Conservation (phyloP, 2,113 vertebrate genomes). For the Gadus macrocephalus region DNA sequence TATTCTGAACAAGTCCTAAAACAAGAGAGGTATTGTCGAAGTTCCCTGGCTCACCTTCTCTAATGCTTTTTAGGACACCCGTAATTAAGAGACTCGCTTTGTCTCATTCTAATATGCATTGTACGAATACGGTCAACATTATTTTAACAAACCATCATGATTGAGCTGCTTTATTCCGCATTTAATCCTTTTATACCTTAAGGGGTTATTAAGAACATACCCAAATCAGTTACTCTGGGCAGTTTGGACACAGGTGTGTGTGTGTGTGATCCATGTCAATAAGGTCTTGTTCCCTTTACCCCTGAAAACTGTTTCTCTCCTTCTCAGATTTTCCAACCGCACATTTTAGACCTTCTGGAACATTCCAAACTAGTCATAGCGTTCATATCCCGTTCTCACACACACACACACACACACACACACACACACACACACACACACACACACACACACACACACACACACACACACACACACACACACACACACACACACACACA, state of each 20-base stretch:
- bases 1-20: too few species aligned
- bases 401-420: neutral
- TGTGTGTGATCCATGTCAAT: slow-evolving; percentile 65
- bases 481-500: slow-evolving; percentile 4
- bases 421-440: neutral
- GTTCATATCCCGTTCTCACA: slow-evolving; percentile 69
- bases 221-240: too few species aligned
- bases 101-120: too few species aligned
- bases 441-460: slow-evolving; percentile 1
- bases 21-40: too few species aligned
- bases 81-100: too few species aligned
- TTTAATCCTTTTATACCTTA: too few species aligned
- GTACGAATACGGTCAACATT: too few species aligned
- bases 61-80: too few species aligned
- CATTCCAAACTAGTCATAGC: slow-evolving; percentile 82
- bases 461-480: neutral
- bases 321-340: slow-evolving; percentile 84
- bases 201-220: too few species aligned
- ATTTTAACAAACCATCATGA: too few species aligned
- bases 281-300: slow-evolving; percentile 86
- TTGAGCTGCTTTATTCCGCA: too few species aligned
- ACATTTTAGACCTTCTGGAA: slow-evolving; percentile 77
- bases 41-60: too few species aligned
- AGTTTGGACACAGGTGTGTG: neutral
- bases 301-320: slow-evolving; percentile 47